These are phyloP conservation scores for Charaxes varanes DNA, from an alignment of 1,140 invertebrate genomes.

Conservation along the genomic window DNA sequence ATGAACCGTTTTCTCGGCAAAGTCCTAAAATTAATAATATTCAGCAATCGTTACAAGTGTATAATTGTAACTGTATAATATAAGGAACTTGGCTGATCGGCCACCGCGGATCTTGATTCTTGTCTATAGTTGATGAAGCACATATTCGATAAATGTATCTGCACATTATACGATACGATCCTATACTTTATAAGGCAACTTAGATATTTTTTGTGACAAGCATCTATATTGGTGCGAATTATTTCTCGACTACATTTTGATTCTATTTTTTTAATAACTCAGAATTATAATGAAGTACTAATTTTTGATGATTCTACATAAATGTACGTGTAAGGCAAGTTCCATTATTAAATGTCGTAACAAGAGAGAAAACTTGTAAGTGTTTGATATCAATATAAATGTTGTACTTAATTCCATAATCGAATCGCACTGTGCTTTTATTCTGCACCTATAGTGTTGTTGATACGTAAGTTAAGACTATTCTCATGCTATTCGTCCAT, in stretches of 20 bases:
- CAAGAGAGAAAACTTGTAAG: slow-evolving; percentile 3
- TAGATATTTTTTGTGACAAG: too few species aligned
- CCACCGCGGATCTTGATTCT: too few species aligned
- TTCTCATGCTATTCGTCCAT: slow-evolving; percentile 28
- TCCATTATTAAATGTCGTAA: slow-evolving; percentile 1
- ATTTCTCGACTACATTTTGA: slow-evolving; percentile 11
- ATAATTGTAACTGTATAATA: too few species aligned
- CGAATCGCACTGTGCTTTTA: slow-evolving; percentile 39
- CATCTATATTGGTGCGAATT: slow-evolving; percentile 9
- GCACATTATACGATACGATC: too few species aligned
- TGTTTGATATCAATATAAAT: slow-evolving; percentile 16
- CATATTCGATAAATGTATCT: too few species aligned
- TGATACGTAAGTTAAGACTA: slow-evolving; percentile 33
- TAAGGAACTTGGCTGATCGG: too few species aligned
- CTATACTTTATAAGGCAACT: too few species aligned
- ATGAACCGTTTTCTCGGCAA: too few species aligned
- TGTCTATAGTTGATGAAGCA: too few species aligned
- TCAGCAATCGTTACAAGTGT: too few species aligned
- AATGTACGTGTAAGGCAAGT: background rate
- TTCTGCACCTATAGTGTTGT: slow-evolving; percentile 39
- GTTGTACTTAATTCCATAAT: slow-evolving; percentile 39
- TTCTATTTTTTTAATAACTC: slow-evolving; percentile 12
- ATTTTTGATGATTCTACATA: slow-evolving; percentile 20
- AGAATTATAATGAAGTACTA: slow-evolving; percentile 7
- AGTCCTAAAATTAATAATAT: too few species aligned